Evolutionary conservation across 2,888 invertebrate species (phyloP).

Genomic region (Drosophila ezoana): DNA sequence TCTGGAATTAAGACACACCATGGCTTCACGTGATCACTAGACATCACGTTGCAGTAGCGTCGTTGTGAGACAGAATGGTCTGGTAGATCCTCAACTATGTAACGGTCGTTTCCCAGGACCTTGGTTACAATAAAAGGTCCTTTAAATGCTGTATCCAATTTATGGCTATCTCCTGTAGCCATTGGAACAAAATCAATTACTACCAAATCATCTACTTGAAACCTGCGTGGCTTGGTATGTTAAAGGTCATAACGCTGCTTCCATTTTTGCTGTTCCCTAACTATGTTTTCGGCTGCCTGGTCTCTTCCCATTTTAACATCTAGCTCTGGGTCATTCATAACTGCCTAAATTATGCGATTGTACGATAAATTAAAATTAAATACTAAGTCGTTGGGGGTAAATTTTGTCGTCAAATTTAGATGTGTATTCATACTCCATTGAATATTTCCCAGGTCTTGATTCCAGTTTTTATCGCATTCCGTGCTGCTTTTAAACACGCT

Average conservation of each 20-base stretch:
- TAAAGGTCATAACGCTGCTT: not conserved
- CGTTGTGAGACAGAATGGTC: not conserved
- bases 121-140: not conserved
- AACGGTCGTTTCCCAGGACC: constrained; percentile 4
- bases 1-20: no score
- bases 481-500: no score
- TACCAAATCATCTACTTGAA: constrained; percentile 5
- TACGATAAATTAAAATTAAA: not conserved
- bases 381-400: not conserved
- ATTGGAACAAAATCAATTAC: constrained; percentile 3
- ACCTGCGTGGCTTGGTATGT: not conserved
- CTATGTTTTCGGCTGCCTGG: constrained; percentile 3
- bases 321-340: not conserved
- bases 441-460: no score
- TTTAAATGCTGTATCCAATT: constrained; percentile 5
- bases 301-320: not conserved
- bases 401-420: no score
- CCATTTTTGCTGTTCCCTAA: not conserved
- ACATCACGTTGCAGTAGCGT: constrained; percentile 1
- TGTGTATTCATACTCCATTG: no score
- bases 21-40: not conserved
- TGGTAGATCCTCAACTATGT: not conserved
- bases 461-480: no score
- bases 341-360: constrained; percentile 1
- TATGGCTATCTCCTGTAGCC: constrained; percentile 3